phyloP scores from a whole-genome alignment of 2,113 vertebrate species.

The Lepidothrix coronata region DNA sequence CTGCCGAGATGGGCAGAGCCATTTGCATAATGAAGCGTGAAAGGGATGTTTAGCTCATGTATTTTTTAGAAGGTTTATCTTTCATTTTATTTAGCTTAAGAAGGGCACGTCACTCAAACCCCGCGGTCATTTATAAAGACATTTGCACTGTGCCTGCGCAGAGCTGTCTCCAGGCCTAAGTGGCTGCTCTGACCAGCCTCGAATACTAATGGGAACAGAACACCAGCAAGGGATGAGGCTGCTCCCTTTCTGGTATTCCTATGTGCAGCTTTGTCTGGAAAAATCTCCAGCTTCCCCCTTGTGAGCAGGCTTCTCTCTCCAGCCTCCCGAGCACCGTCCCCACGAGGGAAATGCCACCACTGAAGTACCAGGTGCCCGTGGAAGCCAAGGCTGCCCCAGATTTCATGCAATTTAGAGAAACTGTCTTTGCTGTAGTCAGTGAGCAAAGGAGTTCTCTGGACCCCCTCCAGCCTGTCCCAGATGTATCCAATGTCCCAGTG shows the following conservation, averaged over 20 bases:
- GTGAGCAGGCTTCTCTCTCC: neutral
- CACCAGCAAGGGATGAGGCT: fast-evolving
- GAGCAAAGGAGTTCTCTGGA: neutral
- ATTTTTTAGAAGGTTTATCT: conserved; percentile 77
- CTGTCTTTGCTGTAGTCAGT: too few species aligned
- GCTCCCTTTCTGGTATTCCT: neutral
- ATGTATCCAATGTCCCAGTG: neutral
- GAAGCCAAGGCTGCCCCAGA: neutral
- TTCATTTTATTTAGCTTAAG: conserved; percentile 74
- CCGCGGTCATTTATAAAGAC: conserved; percentile 69
- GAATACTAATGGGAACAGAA: conserved; percentile 57
- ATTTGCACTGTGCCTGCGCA: conserved; percentile 68
- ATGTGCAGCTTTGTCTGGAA: fast-evolving
- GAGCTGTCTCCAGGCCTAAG: conserved; percentile 72
- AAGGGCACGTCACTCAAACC: conserved; percentile 77
- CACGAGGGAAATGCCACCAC: neutral
- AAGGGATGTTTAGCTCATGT: conserved; percentile 71
- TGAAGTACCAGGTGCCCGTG: fast-evolving
- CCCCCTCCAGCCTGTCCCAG: neutral
- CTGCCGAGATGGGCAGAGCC: neutral
- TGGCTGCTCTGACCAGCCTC: conserved; percentile 42
- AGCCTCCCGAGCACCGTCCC: neutral
- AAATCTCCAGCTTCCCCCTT: neutral
- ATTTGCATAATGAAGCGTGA: conserved; percentile 73
- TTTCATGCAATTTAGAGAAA: neutral